Base-by-base conservation (phyloP, 92 coral and sea anemone genomes). In the Phenganax subtilis region DNA sequence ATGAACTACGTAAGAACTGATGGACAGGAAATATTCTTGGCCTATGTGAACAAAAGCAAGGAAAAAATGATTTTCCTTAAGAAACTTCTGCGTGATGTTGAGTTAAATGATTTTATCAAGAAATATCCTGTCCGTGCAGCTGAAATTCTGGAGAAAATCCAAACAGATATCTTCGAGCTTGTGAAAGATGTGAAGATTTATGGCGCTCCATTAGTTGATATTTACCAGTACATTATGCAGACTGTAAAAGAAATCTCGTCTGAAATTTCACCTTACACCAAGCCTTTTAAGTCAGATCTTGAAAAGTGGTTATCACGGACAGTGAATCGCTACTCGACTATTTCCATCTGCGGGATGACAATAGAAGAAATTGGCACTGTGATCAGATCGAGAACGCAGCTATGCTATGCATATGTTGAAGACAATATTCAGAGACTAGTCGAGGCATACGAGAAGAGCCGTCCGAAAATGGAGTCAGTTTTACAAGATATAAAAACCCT, bases 261-360 rank as follows among this genome's bases (percentile, higher is more conserved):
- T 51, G 83, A 79, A 16, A 30, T 79, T 63, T 65, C 74, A 25
- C 83, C 83, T 0, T 68, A 51, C 52, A 67, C 69, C 9, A 16
- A 55, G 16, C 2, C 57, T 8, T 79, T 79, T 8, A 30, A 12
- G 17, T 16, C 62, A 16, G 83, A 79, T 64, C 14, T 65, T 4
- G 51, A 57, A 3, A 16, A 44, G 37, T 79, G 73, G 83, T 37
- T 64, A 55, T 79, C 62, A 54, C 74, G 83, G 61, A 60, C 83
- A 63, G 20, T 79, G 10, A 28, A 51, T 63, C 83, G 83, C 51
- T 79, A 79, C 56, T 4, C 12, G n/a, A 57, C 61, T 17, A 54
- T 90, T 16, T 86, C 90, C 9, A 68, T 76, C 57, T 62, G 89
- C 57, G 85, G 89, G 14, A 90, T 84, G 77, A 87, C 88, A 20